These are phyloP conservation scores for Triops longicaudatus DNA, from an alignment of 1,140 invertebrate genomes.

Conservation along the genomic window DNA sequence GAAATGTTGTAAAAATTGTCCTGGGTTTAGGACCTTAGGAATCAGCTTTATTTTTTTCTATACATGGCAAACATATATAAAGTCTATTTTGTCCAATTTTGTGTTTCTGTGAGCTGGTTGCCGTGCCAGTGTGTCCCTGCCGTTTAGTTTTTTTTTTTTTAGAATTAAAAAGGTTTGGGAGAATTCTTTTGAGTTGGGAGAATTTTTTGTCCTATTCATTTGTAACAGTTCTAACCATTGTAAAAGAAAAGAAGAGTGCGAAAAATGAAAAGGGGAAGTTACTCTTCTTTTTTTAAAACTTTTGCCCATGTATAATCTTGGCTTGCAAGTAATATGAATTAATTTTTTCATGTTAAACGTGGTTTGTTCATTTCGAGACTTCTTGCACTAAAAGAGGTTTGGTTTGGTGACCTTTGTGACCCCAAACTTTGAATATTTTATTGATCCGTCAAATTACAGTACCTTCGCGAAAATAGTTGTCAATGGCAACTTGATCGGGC, in stretches of 20 bases:
- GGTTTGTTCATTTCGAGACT: too few species aligned
- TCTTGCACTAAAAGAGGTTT: too few species aligned
- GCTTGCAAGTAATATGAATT: conserved; percentile 8
- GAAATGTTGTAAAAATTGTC: background rate
- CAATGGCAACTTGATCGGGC: too few species aligned
- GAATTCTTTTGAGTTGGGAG: background rate
- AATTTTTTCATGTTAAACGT: conserved; percentile 5
- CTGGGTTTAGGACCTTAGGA: background rate
- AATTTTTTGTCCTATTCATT: background rate
- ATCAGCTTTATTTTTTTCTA: background rate
- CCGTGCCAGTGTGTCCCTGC: conserved; percentile 7
- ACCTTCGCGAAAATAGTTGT: too few species aligned
- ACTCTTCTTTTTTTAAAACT: background rate
- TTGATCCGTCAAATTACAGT: too few species aligned
- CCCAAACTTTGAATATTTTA: too few species aligned
- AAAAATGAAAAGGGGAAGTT: background rate
- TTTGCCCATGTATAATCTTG: conserved; percentile 10
- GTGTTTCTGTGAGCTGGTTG: background rate
- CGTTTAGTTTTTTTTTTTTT: background rate
- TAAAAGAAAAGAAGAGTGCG: background rate
- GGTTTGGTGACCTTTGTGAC: too few species aligned
- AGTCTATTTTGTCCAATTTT: conserved; percentile 4
- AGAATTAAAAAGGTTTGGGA: background rate
- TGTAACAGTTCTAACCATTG: background rate
- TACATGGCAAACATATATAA: background rate